Evolutionary conservation across 1,140 invertebrate genomes (phyloP), one percentile per base, ranked within the genome.

Genomic region (Aricia agestis): DNA sequence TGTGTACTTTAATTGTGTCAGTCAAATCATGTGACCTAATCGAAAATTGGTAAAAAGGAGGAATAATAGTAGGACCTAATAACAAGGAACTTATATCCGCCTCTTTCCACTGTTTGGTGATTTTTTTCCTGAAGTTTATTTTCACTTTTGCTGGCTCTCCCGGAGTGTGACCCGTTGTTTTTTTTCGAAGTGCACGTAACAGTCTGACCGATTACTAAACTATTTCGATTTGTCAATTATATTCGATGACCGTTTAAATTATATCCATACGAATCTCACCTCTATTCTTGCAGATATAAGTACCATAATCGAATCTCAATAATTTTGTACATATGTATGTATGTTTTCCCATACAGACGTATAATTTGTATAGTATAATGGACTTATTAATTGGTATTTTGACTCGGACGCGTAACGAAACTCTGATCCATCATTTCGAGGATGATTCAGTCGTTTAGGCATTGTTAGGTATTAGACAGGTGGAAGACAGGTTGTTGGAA

Each of bases 191-290:
- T 25, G 3, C 25, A 36, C 36, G 6, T 36, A 36, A 36, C 36
- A 7, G 36, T 63, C 45, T 68, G 65, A 74, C 69, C 74, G 65
- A 74, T 66, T 71, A 74, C 68, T 42, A 72, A 76, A 36, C 69
- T 77, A 31, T 19, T 69, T 10, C 18, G 68, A 15, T 63, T 66
- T 45, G 66, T 82, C 83, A 87, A 87, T 87, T 87, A 84, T 79
- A 67, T 82, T 67, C 74, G 78, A 87, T 87, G 83, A 87, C 74
- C 78, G 18, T 19, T 63, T 63, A 1, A 63, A 6, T 19, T 19
- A 0, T 18, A 19, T 2, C 3, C 59, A 63, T 4, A 19, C 59
- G 1, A 63, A 19, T 63, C 18, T 25, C 6, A 11, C 6, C 59
- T 19, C 59, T 63, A 63, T 52, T 15, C 45, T 4, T 13, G 1